Base-by-base conservation (phyloP, 2,113 vertebrate genomes). In the Micromys minutus region DNA sequence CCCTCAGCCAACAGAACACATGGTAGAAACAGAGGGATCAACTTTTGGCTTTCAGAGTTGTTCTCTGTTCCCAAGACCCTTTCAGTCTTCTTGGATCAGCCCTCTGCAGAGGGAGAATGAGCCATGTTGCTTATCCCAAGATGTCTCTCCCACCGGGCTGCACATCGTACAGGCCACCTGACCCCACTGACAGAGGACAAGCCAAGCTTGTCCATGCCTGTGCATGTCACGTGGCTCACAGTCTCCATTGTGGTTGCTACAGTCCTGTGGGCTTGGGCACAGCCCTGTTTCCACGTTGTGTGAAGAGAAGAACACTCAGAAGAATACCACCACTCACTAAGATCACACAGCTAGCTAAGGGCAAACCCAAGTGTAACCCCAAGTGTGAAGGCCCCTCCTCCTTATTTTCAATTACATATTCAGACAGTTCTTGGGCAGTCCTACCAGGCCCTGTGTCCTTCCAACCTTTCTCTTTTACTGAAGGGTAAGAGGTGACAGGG, bases 401-500 rank as follows among this genome's bases (percentile, higher is more conserved):
- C 21, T 52, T 36, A 36, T 59, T 71, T 29, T 26, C 59, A 77
- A 50, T 76, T 52, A 42, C 0, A 6, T 12, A 12, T 5, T 55
- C 1, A 10, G 47, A 34, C 39, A 74, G n/a, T 39, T 81, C 84
- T 47, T 81, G 85, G 92, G 95, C 96, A 92, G 91, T 89, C 76
- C 81, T 80, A 7, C n/a, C 29, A 31, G n/a, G n/a, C 86, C 83
- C 55, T 5, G 1, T 59, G 36, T 50, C 55, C 69, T 80, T 76
- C 59, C 4, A n/a, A n/a, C 80, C 34, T 79, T 81, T 31, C 77
- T 17, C 76, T 94, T 96, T 95, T 81, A 72, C 94, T 80, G 22
- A 57, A 93, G 75, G 75, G 63, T 85, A n/a, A 88, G 72, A 12
- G 84, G 55, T 92, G 31, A 91, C 84, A 55, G 8, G 45, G 29